phyloP scores from a whole-genome alignment of 2,113 vertebrate genomes.

The Gymnobelideus leadbeateri region DNA sequence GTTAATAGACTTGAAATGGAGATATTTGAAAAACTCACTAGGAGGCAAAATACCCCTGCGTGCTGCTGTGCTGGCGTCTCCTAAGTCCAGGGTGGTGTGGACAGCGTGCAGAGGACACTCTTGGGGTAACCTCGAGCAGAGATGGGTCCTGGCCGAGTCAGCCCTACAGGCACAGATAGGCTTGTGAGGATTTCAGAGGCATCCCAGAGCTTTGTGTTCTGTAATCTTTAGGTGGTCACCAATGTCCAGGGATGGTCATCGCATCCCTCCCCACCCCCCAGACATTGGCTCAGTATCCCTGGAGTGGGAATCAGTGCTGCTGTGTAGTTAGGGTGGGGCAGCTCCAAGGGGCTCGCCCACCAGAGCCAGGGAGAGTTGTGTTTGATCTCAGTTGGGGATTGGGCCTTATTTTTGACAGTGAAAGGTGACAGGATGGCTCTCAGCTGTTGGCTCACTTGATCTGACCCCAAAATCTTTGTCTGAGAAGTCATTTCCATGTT shows the following conservation, averaged over 20 bases:
- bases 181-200: neutral
- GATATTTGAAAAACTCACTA: neutral
- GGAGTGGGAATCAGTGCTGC: neutral
- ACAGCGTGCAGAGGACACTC: no score
- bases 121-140: neutral
- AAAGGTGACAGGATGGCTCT: neutral
- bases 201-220: neutral
- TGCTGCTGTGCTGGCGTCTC: neutral
- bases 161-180: rapidly evolving
- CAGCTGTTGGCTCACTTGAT: neutral
- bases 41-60: neutral
- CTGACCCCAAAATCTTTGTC: neutral
- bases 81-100: neutral
- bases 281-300: rapidly evolving
- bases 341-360: rapidly evolving
- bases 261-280: neutral
- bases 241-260: neutral
- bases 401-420: neutral
- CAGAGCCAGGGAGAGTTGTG: neutral
- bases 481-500: neutral
- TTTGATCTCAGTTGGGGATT: conserved; percentile 1
- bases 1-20: neutral
- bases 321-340: no score
- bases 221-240: neutral
- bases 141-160: neutral